Evolutionary conservation across 2,113 vertebrate genomes (phyloP).

Genomic region (Tautogolabrus adspersus): DNA sequence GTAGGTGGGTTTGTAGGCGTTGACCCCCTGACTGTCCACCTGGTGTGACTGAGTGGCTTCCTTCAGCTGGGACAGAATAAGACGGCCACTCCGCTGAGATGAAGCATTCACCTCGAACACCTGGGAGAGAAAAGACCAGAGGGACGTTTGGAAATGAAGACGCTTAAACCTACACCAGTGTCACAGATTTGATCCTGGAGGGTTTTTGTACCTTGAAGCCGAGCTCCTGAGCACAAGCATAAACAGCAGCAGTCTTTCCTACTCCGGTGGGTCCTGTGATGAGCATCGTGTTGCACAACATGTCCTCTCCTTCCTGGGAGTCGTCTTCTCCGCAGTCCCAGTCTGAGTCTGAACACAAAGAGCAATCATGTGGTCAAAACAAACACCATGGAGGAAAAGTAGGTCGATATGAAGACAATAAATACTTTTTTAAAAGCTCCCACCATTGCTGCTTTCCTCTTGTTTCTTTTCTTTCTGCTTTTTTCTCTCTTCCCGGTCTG

Average conservation of each 20-base stretch:
- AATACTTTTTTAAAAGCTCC: background rate
- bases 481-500: conserved; percentile 91
- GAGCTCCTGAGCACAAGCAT: conserved; percentile 97
- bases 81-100: conserved; percentile 94
- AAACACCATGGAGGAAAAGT: background rate
- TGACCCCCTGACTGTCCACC: conserved; percentile 93
- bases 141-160: background rate
- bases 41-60: conserved; percentile 99
- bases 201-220: conserved; percentile 91
- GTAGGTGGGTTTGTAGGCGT: conserved; percentile 90
- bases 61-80: conserved; percentile 95
- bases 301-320: conserved; percentile 82
- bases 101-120: conserved; percentile 99
- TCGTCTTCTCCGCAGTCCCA: conserved; percentile 84
- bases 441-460: conserved; percentile 83
- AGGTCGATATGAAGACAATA: background rate
- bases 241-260: conserved; percentile 96
- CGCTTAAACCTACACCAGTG: background rate
- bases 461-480: conserved; percentile 87
- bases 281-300: conserved; percentile 92
- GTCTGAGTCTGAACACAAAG: conserved; percentile 73
- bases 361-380: background rate
- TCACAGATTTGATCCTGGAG: background rate
- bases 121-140: conserved; percentile 68
- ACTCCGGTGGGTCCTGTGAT: conserved; percentile 94